Percentiles rank a stretch among this genome's conserved stretches.
These are phyloP conservation scores for Lepidurus couesii DNA, from an alignment of 1,140 invertebrate species.

Conservation along the genomic window DNA sequence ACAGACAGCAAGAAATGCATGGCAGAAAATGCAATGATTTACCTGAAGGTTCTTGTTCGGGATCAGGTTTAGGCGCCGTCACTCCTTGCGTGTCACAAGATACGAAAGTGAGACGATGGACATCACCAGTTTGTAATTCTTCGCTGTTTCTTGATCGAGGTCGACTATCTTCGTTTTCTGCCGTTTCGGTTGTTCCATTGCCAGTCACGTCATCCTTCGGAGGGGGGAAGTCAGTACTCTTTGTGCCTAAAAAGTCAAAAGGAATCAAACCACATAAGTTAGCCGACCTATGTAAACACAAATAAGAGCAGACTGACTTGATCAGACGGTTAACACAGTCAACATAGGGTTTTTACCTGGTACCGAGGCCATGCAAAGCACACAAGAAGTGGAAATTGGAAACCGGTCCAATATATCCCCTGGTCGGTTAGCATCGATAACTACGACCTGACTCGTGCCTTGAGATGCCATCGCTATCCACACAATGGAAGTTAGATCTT, in stretches of 20 bases:
- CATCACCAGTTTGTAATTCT: background rate
- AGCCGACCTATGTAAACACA: background rate
- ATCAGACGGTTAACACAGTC: background rate
- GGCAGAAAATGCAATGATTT: background rate
- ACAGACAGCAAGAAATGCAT: background rate
- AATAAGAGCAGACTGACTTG: background rate
- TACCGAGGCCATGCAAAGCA: slow-evolving; percentile 90
- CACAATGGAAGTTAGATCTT: slow-evolving; percentile 79
- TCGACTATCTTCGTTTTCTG: background rate
- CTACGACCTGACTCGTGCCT: slow-evolving; percentile 44
- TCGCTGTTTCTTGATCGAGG: background rate
- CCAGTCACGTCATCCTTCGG: background rate
- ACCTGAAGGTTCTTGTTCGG: background rate
- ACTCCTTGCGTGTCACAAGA: background rate
- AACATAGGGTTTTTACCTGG: slow-evolving; percentile 54
- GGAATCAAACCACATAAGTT: background rate
- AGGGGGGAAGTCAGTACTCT: slow-evolving; percentile 26
- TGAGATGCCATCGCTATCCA: slow-evolving; percentile 97
- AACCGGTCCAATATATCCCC: slow-evolving; percentile 91
- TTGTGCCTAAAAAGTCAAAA: slow-evolving; percentile 4
- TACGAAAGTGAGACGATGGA: background rate
- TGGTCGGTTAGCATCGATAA: slow-evolving; percentile 96
- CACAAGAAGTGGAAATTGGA: slow-evolving; percentile 84
- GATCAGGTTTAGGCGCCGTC: background rate
- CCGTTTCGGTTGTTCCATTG: background rate